Percentiles rank a stretch among this genome's conserved stretches.
phyloP scores from a whole-genome alignment of 35 echinoderm and acorn worm species.

The Ophioderma brevispina region DNA sequence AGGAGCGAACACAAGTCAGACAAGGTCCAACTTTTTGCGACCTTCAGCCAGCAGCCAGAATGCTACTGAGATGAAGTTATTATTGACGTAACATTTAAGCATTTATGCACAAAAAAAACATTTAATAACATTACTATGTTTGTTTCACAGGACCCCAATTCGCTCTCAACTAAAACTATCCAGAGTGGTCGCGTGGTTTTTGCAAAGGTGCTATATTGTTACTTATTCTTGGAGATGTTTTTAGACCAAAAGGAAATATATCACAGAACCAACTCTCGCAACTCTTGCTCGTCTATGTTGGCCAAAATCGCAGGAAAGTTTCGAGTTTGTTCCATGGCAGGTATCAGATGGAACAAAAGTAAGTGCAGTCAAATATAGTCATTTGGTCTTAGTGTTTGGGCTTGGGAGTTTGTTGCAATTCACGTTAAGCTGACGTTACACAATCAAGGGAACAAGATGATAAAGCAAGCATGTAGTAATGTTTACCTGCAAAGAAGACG shows the following conservation, averaged over 20 bases:
- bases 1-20: too few relatives aligned
- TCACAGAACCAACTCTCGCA: constrained; percentile 76
- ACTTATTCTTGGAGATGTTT: constrained; percentile 65
- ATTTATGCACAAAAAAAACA: too few relatives aligned
- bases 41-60: too few relatives aligned
- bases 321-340: constrained; percentile 38
- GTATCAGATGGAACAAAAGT: constrained; percentile 31
- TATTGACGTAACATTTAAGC: too few relatives aligned
- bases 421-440: constrained; percentile 20
- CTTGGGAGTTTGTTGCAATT: constrained; percentile 74
- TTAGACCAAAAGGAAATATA: constrained; percentile 62
- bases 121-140: too few relatives aligned
- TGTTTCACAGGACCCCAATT: too few relatives aligned
- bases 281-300: constrained; percentile 69
- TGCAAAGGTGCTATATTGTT: constrained; percentile 61
- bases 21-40: too few relatives aligned
- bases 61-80: too few relatives aligned
- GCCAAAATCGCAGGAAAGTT: constrained; percentile 71
- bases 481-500: too few relatives aligned
- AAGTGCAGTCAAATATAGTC: constrained; percentile 33
- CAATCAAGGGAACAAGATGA: too few relatives aligned
- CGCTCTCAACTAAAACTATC: not conserved
- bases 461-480: too few relatives aligned
- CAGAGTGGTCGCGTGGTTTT: constrained; percentile 24
- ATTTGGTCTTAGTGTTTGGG: constrained; percentile 52